Percentiles rank a stretch among this genome's conserved stretches.
Conservation (phyloP, 2,888 invertebrate species). For the Scrobipalpa atriplicella region DNA sequence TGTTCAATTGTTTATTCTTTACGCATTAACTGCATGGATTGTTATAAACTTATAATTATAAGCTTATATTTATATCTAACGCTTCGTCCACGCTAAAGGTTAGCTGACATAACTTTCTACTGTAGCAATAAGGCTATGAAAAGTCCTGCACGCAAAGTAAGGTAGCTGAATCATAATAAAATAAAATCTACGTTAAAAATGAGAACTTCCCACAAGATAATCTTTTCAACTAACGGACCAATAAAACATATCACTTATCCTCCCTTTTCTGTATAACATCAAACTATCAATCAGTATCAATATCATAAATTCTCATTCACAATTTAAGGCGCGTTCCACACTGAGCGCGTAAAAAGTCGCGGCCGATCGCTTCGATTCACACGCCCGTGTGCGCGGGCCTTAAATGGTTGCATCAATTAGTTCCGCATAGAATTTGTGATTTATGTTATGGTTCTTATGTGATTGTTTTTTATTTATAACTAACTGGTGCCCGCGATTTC, state of each 20-base stretch:
- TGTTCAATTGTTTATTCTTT: no score
- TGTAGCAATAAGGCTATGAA: no score
- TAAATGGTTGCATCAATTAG: constrained; percentile 1
- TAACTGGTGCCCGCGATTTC: no score
- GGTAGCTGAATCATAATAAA: no score
- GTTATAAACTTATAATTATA: no score
- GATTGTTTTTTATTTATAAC: no score
- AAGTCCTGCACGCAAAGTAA: no score
- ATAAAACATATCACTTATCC: constrained; percentile 5
- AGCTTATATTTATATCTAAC: no score
- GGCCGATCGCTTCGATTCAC: background rate
- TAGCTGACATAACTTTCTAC: no score
- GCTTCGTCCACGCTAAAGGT: no score
- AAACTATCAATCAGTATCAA: background rate
- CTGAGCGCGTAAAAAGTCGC: background rate
- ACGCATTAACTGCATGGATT: no score
- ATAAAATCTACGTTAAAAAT: no score
- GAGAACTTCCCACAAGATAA: background rate
- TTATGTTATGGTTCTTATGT: background rate
- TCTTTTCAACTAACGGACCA: background rate
- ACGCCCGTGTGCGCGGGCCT: background rate
- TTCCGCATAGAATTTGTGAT: background rate
- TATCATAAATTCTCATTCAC: background rate
- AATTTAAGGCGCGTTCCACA: constrained; percentile 6
- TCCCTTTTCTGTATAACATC: background rate